Evolutionary conservation across 2,113 vertebrate genomes (phyloP).

Genomic region (Orycteropus afer): DNA sequence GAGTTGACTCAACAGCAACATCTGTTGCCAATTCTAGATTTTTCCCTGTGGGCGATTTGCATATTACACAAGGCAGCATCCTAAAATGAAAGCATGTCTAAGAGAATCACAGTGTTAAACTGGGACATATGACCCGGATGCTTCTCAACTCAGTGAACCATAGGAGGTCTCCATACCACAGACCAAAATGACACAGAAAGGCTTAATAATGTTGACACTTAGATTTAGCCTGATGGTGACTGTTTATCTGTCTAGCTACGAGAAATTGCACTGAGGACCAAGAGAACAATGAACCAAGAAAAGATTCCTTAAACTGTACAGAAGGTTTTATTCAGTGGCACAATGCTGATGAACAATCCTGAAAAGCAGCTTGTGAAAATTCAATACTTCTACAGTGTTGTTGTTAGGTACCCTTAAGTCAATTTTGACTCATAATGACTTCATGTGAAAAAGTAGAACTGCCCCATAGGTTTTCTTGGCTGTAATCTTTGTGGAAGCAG

Average conservation of each 20-base stretch:
- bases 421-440: not conserved
- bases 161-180: not conserved
- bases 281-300: slow-evolving; percentile 41
- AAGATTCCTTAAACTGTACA: slow-evolving; percentile 14
- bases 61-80: not conserved
- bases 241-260: slow-evolving; percentile 59
- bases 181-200: not conserved
- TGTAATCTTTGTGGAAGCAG: not conserved
- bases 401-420: not conserved
- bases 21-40: not conserved
- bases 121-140: not conserved
- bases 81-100: slow-evolving; percentile 2
- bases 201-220: not conserved
- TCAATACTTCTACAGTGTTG: not conserved
- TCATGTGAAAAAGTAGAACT: not conserved
- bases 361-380: not conserved
- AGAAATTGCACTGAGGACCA: slow-evolving; percentile 20
- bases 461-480: not conserved
- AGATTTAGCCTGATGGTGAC: not conserved
- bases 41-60: not conserved
- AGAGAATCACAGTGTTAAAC: not conserved
- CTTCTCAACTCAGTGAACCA: not conserved
- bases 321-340: not conserved
- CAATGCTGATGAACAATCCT: not conserved
- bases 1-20: not conserved